Evolutionary conservation across 2,888 invertebrate species (phyloP).

Genomic region (Lysandra bellargus): DNA sequence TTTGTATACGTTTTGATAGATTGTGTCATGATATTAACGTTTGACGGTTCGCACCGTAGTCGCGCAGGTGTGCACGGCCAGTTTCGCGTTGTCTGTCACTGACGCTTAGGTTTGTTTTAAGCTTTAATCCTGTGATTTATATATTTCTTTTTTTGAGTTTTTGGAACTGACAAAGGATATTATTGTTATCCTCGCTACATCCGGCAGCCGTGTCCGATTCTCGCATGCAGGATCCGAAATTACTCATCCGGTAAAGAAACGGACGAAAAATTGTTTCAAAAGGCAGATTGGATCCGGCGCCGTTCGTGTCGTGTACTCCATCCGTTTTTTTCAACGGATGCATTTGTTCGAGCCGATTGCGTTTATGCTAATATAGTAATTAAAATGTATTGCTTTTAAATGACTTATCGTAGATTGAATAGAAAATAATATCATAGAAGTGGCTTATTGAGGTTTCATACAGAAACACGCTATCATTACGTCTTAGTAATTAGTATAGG

Average conservation of each 20-base stretch:
- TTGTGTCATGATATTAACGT: too few species aligned
- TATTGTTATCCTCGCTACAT: not conserved
- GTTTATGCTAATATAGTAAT: not conserved
- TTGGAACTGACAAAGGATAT: not conserved
- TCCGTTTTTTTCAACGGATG: slow-evolving; percentile 2
- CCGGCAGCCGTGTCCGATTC: slow-evolving; percentile 14
- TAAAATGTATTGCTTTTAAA: not conserved
- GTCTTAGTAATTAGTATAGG: too few species aligned
- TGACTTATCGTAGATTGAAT: too few species aligned
- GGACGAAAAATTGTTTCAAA: not conserved
- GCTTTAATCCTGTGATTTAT: not conserved
- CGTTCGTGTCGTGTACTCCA: slow-evolving; percentile 3
- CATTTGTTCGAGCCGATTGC: slow-evolving; percentile 11
- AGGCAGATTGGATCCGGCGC: slow-evolving; percentile 17
- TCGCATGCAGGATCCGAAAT: not conserved
- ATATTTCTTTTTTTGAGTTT: not conserved
- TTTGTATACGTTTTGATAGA: too few species aligned
- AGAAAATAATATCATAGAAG: too few species aligned
- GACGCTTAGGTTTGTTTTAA: too few species aligned
- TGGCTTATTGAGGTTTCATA: too few species aligned
- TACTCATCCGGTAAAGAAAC: not conserved
- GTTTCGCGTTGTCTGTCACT: too few species aligned
- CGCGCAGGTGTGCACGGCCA: too few species aligned
- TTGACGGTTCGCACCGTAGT: too few species aligned
- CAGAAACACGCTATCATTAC: too few species aligned